These are phyloP conservation scores for Temnopleurus reevesii DNA, from an alignment of 53 echinoderm and acorn worm genomes.

Conservation along the genomic window DNA sequence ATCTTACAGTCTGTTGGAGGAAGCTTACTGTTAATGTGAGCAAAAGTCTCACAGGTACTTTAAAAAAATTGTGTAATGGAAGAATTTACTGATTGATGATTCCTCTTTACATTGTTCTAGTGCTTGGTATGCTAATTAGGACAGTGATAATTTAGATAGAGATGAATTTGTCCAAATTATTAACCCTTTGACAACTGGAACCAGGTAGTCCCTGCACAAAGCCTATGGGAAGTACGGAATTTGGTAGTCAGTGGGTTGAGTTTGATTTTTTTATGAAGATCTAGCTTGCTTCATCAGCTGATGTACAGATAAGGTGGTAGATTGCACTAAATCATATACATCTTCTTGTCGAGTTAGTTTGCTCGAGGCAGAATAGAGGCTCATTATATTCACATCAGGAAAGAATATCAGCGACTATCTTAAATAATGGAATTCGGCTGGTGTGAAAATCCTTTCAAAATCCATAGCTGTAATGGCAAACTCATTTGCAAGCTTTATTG, in stretches of 20 bases:
- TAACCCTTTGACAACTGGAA: too few relatives aligned
- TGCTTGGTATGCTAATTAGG: background rate
- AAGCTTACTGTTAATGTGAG: too few relatives aligned
- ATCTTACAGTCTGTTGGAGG: too few relatives aligned
- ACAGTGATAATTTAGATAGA: background rate
- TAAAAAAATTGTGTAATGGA: too few relatives aligned
- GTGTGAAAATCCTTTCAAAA: slow-evolving; percentile 42
- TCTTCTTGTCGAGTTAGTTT: background rate
- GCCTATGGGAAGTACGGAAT: background rate
- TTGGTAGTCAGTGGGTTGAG: background rate
- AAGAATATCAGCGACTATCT: slow-evolving; percentile 28
- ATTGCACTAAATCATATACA: background rate
- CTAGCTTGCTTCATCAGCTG: background rate
- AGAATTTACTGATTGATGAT: too few relatives aligned
- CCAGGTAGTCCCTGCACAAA: too few relatives aligned
- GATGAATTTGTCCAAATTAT: background rate
- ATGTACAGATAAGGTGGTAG: background rate
- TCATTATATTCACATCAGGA: slow-evolving; percentile 51
- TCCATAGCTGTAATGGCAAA: background rate
- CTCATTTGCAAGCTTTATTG: slow-evolving; percentile 53
- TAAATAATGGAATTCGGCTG: slow-evolving; percentile 55
- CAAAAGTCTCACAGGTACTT: too few relatives aligned
- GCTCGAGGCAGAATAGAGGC: slow-evolving; percentile 17
- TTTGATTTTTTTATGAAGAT: too few relatives aligned
- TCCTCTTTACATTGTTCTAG: too few relatives aligned